Percentiles rank a stretch among this genome's conserved stretches.
Evolutionary conservation across 2,888 invertebrate species (phyloP).

Genomic region (Sesia apiformis): DNA sequence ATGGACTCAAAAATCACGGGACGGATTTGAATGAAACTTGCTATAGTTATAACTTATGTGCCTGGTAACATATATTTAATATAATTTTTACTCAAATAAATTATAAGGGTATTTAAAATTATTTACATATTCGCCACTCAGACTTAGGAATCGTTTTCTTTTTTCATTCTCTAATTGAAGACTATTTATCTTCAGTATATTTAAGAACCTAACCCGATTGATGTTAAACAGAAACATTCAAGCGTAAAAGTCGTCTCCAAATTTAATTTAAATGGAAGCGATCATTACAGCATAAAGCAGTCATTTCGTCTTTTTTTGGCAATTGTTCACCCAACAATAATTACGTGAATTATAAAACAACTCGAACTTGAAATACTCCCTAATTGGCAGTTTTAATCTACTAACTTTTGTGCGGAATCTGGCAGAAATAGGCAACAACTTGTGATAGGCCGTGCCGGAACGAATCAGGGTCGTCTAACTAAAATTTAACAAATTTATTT

Average conservation of each 20-base stretch:
- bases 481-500: constrained; percentile 61
- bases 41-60: too few species aligned
- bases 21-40: too few species aligned
- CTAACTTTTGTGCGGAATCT: constrained; percentile 69
- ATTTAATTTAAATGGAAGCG: background rate
- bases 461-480: constrained; percentile 61
- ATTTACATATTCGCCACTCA: too few species aligned
- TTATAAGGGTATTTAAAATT: too few species aligned
- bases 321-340: constrained; percentile 67
- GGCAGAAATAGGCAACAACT: constrained; percentile 63
- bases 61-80: too few species aligned
- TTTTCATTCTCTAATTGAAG: too few species aligned
- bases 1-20: too few species aligned
- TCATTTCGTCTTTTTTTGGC: constrained; percentile 32
- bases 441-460: constrained; percentile 62
- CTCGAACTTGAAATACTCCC: constrained; percentile 68
- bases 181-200: too few species aligned
- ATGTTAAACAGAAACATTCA: background rate
- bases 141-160: too few species aligned
- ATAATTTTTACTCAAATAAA: too few species aligned
- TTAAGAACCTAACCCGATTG: too few species aligned
- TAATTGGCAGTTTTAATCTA: constrained; percentile 74
- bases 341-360: constrained; percentile 69
- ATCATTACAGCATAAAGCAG: constrained; percentile 1
- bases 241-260: background rate